Base-by-base conservation (phyloP, 2,113 vertebrate species). In the Ceuthmochares aereus region DNA sequence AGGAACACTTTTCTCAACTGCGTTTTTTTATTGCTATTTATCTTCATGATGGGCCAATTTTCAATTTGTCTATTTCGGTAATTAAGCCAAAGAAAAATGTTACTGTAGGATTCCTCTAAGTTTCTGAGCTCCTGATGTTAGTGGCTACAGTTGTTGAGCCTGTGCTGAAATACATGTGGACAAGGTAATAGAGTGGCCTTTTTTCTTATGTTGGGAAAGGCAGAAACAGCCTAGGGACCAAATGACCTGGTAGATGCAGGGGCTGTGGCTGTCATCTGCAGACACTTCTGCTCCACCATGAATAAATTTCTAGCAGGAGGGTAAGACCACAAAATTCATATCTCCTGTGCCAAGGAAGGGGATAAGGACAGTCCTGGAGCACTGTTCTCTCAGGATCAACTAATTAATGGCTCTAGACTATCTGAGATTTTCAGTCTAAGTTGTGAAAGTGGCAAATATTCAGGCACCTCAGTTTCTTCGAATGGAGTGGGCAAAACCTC, bases 51-150 rank as follows among this genome's bases (percentile, higher is more conserved):
- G 90, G 96, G 94, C 89, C 95, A 94, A 93, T 97, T 97, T 97
- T 82, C 95, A 93, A 95, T 97, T 97, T 97, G 96, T 97, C 96
- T 97, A 83, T 96, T 97, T 96, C 23, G 0, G 96, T 98, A 98
- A 98, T 98, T 97, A 97, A 97, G 90, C 78, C 55, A 91, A 97
- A 96, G 96, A 97, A 96, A 96, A 97, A 97, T 95, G 96, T 96
- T 97, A 87, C 90, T 66, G 72, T 78, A 95, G 94, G 81, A 95
- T 95, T 93, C 76, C 49, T 74, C 86, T 81, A 68, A 49, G 75
- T 86, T 95, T 74, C 84, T 1, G 8, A 96, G 84, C 68, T 84
- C 45, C 63, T 47, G 75, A 85, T 56, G 94, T 70, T 83, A 89
- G 79, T 79, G 75, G 93, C 84, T 62, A 23, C 52, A 74, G 25